Evolutionary conservation across 2,888 invertebrate genomes (phyloP).

Genomic region (Drosophila macrospina): DNA sequence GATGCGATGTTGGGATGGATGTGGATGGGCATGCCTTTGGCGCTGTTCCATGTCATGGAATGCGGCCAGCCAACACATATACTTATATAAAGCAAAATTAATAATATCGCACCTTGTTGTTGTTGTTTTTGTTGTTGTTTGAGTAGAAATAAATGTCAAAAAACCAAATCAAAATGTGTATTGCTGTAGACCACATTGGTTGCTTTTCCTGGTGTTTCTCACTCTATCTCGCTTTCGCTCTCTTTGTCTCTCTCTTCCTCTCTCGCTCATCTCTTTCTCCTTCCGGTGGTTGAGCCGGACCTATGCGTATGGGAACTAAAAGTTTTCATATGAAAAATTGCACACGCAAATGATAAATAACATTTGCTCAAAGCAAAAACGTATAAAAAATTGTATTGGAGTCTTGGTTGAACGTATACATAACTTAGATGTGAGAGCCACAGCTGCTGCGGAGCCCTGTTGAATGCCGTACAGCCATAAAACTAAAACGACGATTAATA

Average conservation of each 20-base stretch:
- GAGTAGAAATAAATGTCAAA: slow-evolving; percentile 62
- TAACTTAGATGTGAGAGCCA: slow-evolving; percentile 39
- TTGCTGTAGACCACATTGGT: slow-evolving; percentile 25
- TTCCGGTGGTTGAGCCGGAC: slow-evolving; percentile 40
- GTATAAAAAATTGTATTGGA: slow-evolving; percentile 20
- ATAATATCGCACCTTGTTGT: slow-evolving; percentile 74
- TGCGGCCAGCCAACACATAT: slow-evolving; percentile 50
- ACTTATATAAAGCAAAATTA: slow-evolving; percentile 63
- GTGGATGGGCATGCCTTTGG: slow-evolving; percentile 51
- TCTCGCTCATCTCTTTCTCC: not conserved
- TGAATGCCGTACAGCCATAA: slow-evolving; percentile 15
- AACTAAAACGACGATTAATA: slow-evolving; percentile 36
- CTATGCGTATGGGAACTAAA: slow-evolving; percentile 39
- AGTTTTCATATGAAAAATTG: slow-evolving; percentile 80
- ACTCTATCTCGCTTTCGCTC: not conserved
- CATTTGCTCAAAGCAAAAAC: slow-evolving; percentile 64
- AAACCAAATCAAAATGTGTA: slow-evolving; percentile 49
- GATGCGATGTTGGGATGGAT: slow-evolving; percentile 24
- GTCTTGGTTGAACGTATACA: slow-evolving; percentile 11
- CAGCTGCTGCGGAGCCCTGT: slow-evolving; percentile 35
- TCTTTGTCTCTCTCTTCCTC: not conserved
- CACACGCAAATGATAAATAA: slow-evolving; percentile 82
- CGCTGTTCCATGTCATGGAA: slow-evolving; percentile 46
- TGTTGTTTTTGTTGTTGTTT: slow-evolving; percentile 38
- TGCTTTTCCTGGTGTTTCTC: slow-evolving; percentile 1